phyloP scores from a whole-genome alignment of 2,113 vertebrate genomes.

The Chrysochloris asiatica region DNA sequence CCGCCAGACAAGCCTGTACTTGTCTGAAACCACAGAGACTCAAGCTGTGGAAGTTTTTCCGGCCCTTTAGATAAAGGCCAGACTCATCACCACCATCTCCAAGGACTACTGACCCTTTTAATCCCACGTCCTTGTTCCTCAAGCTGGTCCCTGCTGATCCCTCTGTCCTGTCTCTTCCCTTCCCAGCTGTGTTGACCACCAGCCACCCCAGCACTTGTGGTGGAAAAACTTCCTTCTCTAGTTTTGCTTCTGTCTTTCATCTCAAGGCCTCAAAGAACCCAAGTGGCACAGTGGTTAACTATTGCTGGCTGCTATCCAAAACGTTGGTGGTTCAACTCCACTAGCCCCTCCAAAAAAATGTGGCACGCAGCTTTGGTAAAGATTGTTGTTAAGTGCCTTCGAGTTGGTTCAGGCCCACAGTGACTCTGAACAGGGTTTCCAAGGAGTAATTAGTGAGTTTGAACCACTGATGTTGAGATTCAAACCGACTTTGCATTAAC shows the following conservation, averaged over 20 bases:
- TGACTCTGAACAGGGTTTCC: too few relatives aligned
- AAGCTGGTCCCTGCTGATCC: neutral
- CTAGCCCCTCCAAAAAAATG: neutral
- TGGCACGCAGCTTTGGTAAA: neutral
- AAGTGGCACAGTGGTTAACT: too few relatives aligned
- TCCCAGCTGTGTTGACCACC: too few relatives aligned
- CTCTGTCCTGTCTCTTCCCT: neutral
- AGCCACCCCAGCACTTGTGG: neutral
- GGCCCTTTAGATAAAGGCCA: neutral
- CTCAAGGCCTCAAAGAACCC: neutral
- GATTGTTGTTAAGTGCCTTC: too few relatives aligned
- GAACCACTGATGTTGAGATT: too few relatives aligned
- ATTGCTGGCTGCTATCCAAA: neutral
- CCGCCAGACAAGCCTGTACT: conserved; percentile 33
- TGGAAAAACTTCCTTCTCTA: neutral
- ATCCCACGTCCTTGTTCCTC: neutral
- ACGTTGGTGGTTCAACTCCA: neutral
- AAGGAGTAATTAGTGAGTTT: too few relatives aligned
- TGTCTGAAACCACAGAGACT: neutral
- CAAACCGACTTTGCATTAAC: too few relatives aligned
- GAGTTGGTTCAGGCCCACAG: too few relatives aligned
- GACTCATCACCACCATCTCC: neutral
- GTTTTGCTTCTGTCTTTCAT: neutral
- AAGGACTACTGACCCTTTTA: neutral
- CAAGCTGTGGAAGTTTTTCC: neutral